These are phyloP conservation scores for Triplophysa yarkandensis DNA, from an alignment of 2,797 vertebrate species.

Conservation along the genomic window DNA sequence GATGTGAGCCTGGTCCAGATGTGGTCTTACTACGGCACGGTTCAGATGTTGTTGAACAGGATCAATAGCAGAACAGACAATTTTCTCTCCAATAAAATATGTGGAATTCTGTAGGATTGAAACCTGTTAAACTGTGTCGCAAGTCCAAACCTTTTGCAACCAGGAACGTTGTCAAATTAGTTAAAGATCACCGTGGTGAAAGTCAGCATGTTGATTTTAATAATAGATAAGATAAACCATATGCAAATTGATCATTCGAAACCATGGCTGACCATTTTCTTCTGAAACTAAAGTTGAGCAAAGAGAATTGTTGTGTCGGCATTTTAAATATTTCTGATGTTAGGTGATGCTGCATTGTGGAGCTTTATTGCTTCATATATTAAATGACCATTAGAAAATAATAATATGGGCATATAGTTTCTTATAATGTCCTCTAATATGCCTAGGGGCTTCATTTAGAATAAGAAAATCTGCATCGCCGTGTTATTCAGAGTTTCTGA, in stretches of 20 bases:
- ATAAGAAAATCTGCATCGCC: too few species aligned
- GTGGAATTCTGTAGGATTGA: not conserved
- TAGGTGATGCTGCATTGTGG: not conserved
- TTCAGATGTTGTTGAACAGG: conserved; percentile 13
- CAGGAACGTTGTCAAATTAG: not conserved
- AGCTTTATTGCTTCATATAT: conserved; percentile 2
- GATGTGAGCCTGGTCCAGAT: conserved; percentile 42
- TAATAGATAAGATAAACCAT: too few species aligned
- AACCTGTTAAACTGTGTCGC: not conserved
- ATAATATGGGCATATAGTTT: not conserved
- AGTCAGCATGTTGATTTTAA: too few species aligned
- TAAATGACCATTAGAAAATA: not conserved
- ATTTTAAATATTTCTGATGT: conserved; percentile 9
- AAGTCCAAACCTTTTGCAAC: not conserved
- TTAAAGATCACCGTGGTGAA: too few species aligned
- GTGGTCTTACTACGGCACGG: conserved; percentile 18
- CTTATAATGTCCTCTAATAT: not conserved
- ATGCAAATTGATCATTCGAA: too few species aligned
- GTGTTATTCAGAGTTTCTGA: too few species aligned
- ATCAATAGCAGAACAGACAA: not conserved
- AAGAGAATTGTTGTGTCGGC: too few species aligned
- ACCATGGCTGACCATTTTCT: too few species aligned
- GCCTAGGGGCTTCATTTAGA: not conserved
- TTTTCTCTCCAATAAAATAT: not conserved
- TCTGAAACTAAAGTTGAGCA: too few species aligned